Evolutionary conservation across 2,113 vertebrate genomes (phyloP).

Genomic region (Oceanodroma tethys): DNA sequence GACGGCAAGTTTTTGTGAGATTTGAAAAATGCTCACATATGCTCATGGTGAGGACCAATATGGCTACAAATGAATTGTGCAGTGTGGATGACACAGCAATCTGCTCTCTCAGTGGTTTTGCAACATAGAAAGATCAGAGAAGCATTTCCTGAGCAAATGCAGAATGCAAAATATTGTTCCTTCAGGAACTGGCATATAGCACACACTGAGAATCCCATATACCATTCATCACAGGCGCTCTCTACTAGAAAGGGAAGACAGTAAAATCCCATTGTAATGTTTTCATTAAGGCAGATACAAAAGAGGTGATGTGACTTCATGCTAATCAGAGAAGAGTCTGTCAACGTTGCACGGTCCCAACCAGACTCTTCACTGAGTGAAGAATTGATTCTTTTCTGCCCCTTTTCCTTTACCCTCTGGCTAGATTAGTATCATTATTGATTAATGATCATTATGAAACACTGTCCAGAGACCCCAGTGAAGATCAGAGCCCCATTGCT

Average conservation of each 20-base stretch:
- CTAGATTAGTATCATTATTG: background rate
- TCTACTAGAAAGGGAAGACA: background rate
- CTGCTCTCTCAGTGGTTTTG: background rate
- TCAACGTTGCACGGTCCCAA: background rate
- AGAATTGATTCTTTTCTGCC: background rate
- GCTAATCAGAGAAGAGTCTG: background rate
- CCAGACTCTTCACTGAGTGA: background rate
- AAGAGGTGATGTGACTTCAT: background rate
- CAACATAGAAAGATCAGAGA: background rate
- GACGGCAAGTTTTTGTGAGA: background rate
- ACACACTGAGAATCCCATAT: background rate
- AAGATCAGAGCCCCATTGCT: background rate
- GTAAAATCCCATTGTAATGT: background rate
- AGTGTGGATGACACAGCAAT: background rate
- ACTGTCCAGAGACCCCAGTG: background rate
- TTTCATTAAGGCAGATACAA: background rate
- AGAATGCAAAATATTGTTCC: background rate
- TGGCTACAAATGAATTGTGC: background rate
- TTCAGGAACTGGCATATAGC: background rate
- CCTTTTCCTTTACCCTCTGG: background rate
- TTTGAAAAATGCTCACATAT: conserved; percentile 46
- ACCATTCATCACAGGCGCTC: background rate
- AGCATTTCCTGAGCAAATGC: background rate
- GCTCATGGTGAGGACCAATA: conserved; percentile 12
- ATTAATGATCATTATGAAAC: background rate